These are phyloP conservation scores for Turdus rufiventris DNA, from an alignment of 2,113 vertebrate species.

Conservation along the genomic window DNA sequence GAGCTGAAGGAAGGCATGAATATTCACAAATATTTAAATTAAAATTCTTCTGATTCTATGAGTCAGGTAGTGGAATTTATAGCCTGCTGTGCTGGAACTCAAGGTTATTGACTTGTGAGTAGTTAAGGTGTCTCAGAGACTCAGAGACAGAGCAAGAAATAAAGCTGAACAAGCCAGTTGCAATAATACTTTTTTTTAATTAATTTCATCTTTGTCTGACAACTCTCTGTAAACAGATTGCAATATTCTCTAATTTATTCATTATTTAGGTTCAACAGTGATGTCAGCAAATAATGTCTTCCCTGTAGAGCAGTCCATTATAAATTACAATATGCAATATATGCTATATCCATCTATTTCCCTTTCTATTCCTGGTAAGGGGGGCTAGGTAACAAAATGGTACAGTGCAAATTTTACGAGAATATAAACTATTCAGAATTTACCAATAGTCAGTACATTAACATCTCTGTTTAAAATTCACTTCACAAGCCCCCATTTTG, in stretches of 20 bases:
- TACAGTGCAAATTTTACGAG: background rate
- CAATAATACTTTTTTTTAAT: background rate
- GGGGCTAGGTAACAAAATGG: background rate
- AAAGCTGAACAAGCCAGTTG: background rate
- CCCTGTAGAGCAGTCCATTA: background rate
- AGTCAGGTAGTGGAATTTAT: background rate
- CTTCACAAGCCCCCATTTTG: background rate
- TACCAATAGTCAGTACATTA: background rate
- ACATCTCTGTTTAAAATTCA: background rate
- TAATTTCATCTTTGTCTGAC: conserved; percentile 3
- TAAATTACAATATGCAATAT: background rate
- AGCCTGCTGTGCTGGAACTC: background rate
- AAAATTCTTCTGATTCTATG: background rate
- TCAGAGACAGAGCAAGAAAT: background rate
- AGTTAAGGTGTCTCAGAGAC: background rate
- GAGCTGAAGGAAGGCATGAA: background rate
- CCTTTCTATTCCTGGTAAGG: background rate
- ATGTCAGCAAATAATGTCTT: background rate
- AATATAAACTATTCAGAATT: background rate
- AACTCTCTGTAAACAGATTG: background rate
- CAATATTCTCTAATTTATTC: conserved; percentile 17
- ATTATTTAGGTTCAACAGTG: conserved; percentile 6
- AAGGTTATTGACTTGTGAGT: background rate
- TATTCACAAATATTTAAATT: background rate
- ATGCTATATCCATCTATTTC: background rate